Base-by-base conservation (phyloP, 2,888 invertebrate species). In the Volucella bombylans region DNA sequence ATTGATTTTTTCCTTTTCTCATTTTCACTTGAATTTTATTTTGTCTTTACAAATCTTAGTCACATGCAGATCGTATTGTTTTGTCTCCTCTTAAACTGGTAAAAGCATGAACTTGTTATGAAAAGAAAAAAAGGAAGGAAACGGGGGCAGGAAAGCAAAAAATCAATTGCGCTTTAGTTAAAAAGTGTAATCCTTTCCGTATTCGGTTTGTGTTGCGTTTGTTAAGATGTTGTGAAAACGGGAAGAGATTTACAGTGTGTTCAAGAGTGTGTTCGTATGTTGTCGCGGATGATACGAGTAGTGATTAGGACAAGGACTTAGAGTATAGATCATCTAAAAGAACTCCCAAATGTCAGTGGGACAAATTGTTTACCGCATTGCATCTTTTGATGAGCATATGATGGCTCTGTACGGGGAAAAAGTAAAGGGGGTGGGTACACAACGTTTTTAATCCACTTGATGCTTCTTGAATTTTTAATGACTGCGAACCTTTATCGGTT, bases 391-490 rank as follows among this genome's bases (percentile, higher is more conserved):
- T 31, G 15, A 14, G 45, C 45, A n/a, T n/a, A n/a, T 10, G 12
- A n/a, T 4, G 12, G 6, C 0, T 6, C n/a, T 45, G 45, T 4
- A 6, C 31, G 31, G 31, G 23, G 23, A 3, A 39, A n/a, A 1
- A n/a, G 41, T 23, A 18, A 14, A 47, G 65, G 6, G 18, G 49
- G 39, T 61, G 65, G 59, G 72, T 57, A 67, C 47, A 41, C 52
- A 64, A 64, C 10, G 49, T 31, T 55, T 67, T 61, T 69, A 65
- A 69, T 74, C 73, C 79, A 83, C 82, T 83, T 79, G 73, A 83
- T 79, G 82, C 59, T 47, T 69, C 31, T 79, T 74, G 49, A 57
- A 78, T 64, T 14, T 68, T 67, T 62, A 72, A 72, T 82, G 49
- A 55, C 55, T 62, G 41, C 1, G 18, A 62, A 45, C 23, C 47